Conservation (phyloP, 2,113 vertebrate genomes). For the Apodemus speciosus region DNA sequence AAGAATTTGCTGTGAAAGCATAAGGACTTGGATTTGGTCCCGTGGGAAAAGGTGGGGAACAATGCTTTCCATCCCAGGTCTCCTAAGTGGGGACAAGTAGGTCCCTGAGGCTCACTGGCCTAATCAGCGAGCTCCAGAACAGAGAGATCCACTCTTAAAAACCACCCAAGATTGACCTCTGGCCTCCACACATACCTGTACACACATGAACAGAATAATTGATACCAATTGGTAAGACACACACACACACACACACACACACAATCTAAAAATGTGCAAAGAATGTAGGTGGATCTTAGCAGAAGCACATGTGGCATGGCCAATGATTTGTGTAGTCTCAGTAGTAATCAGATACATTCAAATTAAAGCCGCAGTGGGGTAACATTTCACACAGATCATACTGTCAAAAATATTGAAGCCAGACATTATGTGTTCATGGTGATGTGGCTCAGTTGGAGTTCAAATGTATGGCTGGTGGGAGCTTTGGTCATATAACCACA, state of each 20-base stretch:
- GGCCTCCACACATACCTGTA: background rate
- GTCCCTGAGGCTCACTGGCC: background rate
- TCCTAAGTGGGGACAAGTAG: background rate
- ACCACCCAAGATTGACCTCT: background rate
- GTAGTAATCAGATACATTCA: slow-evolving; percentile 12
- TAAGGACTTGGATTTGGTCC: background rate
- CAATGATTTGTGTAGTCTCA: background rate
- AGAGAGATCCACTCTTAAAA: background rate
- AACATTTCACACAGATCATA: background rate
- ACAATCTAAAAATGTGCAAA: background rate
- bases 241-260: background rate
- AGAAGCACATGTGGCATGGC: background rate
- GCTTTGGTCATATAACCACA: background rate
- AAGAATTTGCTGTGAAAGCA: background rate
- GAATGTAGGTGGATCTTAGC: background rate
- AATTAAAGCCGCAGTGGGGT: background rate
- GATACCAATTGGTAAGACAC: background rate
- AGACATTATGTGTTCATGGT: background rate
- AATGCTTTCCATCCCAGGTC: too few species aligned
- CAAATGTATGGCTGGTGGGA: background rate
- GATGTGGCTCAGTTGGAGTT: background rate
- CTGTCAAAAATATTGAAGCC: background rate
- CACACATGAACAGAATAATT: background rate
- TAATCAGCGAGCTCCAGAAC: background rate
- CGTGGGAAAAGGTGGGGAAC: background rate